Evolutionary conservation across 2,113 vertebrate genomes (phyloP).

Genomic region (Atlantisia rogersi): DNA sequence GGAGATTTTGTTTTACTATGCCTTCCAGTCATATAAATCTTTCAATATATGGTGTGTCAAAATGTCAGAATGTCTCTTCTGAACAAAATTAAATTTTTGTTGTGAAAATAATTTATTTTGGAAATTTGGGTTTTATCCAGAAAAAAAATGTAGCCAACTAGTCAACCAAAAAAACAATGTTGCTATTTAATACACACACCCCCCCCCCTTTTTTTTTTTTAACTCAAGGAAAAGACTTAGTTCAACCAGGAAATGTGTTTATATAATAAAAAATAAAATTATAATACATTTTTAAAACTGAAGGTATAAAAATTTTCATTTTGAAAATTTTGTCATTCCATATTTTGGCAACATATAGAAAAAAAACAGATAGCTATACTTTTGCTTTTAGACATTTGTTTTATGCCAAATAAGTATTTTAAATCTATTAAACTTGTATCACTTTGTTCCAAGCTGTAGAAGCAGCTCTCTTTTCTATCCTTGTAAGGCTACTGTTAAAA

Average conservation of each 20-base stretch:
- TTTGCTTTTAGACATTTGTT: neutral
- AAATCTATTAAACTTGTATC: neutral
- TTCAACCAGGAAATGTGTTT: neutral
- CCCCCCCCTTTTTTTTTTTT: neutral
- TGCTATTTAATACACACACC: accelerated
- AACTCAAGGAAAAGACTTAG: neutral
- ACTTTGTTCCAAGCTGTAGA: neutral
- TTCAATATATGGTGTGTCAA: neutral
- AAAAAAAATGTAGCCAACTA: neutral
- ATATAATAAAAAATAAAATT: neutral
- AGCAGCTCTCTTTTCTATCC: neutral
- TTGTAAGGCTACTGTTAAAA: neutral
- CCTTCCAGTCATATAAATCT: neutral
- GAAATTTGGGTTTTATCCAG: neutral
- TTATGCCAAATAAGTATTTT: neutral
- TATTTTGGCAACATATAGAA: neutral
- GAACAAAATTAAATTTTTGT: neutral
- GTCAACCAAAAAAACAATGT: neutral
- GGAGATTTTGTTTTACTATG: neutral
- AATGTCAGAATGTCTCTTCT: neutral
- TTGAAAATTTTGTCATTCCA: neutral
- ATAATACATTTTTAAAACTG: neutral
- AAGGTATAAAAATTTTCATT: accelerated
- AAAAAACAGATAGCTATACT: neutral
- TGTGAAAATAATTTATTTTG: neutral